Percentiles rank a stretch among this genome's conserved stretches.
Conservation (phyloP, 2,888 invertebrate genomes). For the Gortyna flavago region DNA sequence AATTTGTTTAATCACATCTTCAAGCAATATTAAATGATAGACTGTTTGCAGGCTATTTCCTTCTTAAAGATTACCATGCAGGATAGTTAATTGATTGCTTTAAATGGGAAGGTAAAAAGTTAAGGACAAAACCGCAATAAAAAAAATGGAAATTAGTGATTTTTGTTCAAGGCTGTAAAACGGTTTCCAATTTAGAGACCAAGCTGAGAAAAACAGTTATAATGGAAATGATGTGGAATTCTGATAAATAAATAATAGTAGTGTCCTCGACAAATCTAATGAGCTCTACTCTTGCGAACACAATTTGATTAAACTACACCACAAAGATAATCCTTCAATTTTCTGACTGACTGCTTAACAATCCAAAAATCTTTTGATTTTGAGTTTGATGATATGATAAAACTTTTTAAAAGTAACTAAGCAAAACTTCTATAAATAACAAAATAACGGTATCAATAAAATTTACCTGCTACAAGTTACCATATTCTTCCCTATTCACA, state of each 20-base stretch:
- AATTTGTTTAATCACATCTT: too few species aligned
- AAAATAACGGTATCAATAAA: neutral
- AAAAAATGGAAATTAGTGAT: neutral
- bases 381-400: neutral
- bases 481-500: constrained; percentile 4
- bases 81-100: neutral
- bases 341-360: neutral
- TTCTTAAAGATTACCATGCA: neutral
- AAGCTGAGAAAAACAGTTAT: too few species aligned
- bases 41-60: neutral
- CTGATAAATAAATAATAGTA: neutral
- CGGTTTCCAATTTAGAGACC: too few species aligned
- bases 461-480: constrained; percentile 13
- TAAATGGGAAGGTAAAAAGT: neutral
- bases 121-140: neutral
- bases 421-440: constrained; percentile 9
- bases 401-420: neutral
- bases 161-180: too few species aligned
- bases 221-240: neutral
- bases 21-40: neutral
- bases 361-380: neutral
- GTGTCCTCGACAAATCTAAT: neutral
- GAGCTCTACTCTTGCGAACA: neutral
- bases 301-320: neutral
- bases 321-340: neutral